Percentiles rank a stretch among this genome's conserved stretches.
These are phyloP conservation scores for Protonibea diacanthus DNA, from an alignment of 2,797 vertebrate genomes.

Conservation along the genomic window DNA sequence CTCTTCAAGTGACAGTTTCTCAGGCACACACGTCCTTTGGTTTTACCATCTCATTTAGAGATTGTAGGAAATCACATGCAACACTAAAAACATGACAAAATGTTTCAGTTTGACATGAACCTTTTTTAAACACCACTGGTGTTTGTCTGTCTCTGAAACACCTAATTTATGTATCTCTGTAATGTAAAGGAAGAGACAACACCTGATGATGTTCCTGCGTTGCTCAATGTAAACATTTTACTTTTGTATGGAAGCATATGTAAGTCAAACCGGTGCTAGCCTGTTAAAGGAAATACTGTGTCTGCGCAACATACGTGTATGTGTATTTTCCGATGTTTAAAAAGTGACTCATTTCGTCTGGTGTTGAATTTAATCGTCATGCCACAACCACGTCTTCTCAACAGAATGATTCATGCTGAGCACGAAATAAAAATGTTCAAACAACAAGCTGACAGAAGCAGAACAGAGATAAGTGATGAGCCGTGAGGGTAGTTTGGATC, in stretches of 20 bases:
- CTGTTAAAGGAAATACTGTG: conserved; percentile 1
- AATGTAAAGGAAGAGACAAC: not conserved
- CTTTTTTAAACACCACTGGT: not conserved
- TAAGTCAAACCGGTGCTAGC: conserved; percentile 2
- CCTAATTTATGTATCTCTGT: conserved; percentile 2
- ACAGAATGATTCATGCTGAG: not conserved
- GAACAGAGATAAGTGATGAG: conserved; percentile 64
- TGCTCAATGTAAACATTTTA: not conserved
- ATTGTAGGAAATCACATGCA: not conserved
- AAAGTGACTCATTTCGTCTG: not conserved
- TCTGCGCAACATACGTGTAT: not conserved
- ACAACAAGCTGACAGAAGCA: conserved; percentile 17
- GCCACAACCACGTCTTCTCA: conserved; percentile 8
- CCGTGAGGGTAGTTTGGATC: conserved; percentile 83
- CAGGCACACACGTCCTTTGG: not conserved
- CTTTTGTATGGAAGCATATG: not conserved
- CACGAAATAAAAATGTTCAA: conserved; percentile 19
- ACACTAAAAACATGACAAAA: not conserved
- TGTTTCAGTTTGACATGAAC: not conserved
- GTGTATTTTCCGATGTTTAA: conserved; percentile 1
- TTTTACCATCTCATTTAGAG: not conserved
- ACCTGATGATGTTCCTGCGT: not conserved
- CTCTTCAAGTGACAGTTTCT: conserved; percentile 1
- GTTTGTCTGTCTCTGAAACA: conserved; percentile 11
- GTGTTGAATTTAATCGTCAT: not conserved